Conservation (phyloP, 2,113 vertebrate genomes). For the Hypocryptadius cinnamomeus region DNA sequence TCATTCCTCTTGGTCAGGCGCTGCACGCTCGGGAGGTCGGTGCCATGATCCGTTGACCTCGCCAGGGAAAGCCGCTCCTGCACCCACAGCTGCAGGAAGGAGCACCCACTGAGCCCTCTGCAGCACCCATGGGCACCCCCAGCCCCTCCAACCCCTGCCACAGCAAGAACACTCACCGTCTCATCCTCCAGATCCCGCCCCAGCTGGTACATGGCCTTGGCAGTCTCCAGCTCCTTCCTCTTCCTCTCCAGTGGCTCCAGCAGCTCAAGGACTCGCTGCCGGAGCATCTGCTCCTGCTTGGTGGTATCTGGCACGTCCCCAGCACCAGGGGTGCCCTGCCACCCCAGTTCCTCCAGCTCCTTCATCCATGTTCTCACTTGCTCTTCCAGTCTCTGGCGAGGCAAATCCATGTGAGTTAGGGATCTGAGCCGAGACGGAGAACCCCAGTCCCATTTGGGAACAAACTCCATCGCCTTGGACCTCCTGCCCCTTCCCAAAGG, state of each 20-base stretch:
- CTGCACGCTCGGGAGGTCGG: slow-evolving; percentile 86
- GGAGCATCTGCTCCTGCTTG: slow-evolving; percentile 73
- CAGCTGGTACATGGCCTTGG: slow-evolving; percentile 84
- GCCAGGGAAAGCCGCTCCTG: slow-evolving; percentile 87
- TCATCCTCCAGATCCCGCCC: slow-evolving; percentile 90
- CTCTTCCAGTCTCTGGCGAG: slow-evolving; percentile 82
- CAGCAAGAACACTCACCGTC: slow-evolving; percentile 60
- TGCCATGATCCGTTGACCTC: slow-evolving; percentile 81
- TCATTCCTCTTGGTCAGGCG: slow-evolving; percentile 91
- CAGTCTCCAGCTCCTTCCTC: slow-evolving; percentile 79
- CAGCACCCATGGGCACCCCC: not conserved
- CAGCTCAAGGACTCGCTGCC: slow-evolving; percentile 79
- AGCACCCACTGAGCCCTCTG: not conserved
- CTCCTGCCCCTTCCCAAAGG: not conserved
- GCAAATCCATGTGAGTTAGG: not conserved
- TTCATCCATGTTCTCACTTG: slow-evolving; percentile 80
- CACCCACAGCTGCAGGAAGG: slow-evolving; percentile 81
- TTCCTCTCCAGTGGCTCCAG: slow-evolving; percentile 79
- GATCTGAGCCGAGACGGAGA: accelerated
- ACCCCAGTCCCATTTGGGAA: not conserved
- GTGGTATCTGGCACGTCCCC: slow-evolving; percentile 71
- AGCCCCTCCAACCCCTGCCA: accelerated
- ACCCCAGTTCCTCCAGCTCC: slow-evolving; percentile 84
- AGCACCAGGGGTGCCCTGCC: slow-evolving; percentile 50
- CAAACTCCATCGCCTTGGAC: accelerated